Conservation (phyloP, 2,113 vertebrate genomes). For the Psilopsiagon aurifrons region DNA sequence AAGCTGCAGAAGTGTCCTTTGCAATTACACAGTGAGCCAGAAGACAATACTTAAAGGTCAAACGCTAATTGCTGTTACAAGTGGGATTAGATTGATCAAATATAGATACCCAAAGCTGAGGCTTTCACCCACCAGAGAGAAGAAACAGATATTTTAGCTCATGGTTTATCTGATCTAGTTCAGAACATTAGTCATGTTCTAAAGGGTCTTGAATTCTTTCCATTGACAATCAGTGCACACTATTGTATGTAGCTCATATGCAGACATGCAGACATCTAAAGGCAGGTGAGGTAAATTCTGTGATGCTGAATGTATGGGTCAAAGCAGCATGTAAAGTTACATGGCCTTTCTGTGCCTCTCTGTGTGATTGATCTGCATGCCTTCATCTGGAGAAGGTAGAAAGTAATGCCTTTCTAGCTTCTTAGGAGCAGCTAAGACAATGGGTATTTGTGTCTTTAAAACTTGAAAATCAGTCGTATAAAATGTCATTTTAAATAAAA, state of each 20-base stretch:
- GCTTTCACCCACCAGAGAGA: background rate
- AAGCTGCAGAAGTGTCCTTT: background rate
- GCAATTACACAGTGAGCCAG: background rate
- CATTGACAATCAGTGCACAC: background rate
- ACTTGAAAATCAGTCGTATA: background rate
- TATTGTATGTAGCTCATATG: background rate
- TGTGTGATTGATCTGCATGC: background rate
- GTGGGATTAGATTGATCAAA: background rate
- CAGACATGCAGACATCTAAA: rapidly evolving
- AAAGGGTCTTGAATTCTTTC: background rate
- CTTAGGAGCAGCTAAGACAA: background rate
- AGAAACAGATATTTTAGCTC: background rate
- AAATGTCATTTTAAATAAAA: background rate
- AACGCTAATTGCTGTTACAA: background rate
- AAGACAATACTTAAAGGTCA: background rate
- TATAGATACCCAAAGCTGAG: background rate
- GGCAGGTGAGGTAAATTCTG: background rate
- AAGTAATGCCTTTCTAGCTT: background rate
- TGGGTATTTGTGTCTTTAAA: background rate
- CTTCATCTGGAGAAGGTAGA: background rate
- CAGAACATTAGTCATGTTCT: background rate
- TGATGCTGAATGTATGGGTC: background rate
- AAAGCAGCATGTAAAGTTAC: background rate
- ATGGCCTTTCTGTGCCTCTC: background rate
- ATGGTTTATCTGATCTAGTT: background rate